These are phyloP conservation scores for Aurelia sp. DNA, from an alignment of 30 jellyfish, hydroid and myxozoan species.

Conservation along the genomic window DNA sequence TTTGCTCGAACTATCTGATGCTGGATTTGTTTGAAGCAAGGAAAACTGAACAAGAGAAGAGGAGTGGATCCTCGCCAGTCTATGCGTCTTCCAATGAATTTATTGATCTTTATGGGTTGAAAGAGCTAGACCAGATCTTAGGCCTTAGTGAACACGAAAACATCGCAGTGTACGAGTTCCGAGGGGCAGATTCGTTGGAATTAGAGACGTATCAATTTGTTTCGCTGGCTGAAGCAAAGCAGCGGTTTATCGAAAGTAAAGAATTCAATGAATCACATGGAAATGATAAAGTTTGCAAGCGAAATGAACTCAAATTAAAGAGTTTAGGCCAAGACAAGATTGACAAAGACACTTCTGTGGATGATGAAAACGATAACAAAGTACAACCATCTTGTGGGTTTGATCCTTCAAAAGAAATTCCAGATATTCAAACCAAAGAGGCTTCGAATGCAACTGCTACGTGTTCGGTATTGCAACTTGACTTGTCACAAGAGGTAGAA, in stretches of 20 bases:
- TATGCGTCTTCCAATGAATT: background rate
- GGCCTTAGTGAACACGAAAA: background rate
- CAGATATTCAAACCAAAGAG: too few relatives aligned
- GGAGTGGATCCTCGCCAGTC: background rate
- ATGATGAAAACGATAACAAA: too few relatives aligned
- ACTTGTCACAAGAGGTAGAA: background rate
- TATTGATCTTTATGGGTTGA: background rate
- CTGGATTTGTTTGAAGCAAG: constrained; percentile 55
- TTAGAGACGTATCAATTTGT: background rate
- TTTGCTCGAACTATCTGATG: constrained; percentile 38
- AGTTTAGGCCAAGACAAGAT: too few relatives aligned
- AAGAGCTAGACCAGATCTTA: background rate
- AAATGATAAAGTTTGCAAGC: background rate
- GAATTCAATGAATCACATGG: background rate
- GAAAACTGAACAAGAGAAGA: background rate
- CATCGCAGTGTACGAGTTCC: background rate
- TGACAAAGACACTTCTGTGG: too few relatives aligned
- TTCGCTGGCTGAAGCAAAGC: background rate
- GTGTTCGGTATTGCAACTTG: too few relatives aligned
- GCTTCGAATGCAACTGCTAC: too few relatives aligned
- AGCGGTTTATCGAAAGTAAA: too few relatives aligned
- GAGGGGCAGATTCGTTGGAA: background rate
- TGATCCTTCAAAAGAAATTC: too few relatives aligned
- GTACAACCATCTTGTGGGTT: too few relatives aligned
- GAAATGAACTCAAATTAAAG: too few relatives aligned